Evolutionary conservation across 2,888 invertebrate genomes (phyloP), one percentile per base, ranked within the genome.

Genomic region (Pachliopta kotzebuea): DNA sequence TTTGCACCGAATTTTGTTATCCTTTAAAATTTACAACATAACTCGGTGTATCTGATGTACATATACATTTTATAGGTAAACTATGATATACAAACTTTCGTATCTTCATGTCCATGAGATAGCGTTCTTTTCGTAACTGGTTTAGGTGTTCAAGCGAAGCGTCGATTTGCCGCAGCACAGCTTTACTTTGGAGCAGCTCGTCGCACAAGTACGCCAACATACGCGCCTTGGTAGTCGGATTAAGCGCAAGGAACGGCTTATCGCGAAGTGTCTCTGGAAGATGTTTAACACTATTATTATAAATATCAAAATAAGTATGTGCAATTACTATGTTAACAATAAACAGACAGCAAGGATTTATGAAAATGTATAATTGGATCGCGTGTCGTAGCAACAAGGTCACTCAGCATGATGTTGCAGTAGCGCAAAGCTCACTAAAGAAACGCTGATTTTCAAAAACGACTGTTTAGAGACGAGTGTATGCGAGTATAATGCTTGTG

Each of bases 131-230:
- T 80, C 96, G 95, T 72, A 97, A 93, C 76, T 96, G 97, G 69
- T 96, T 96, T 69, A 97, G 96, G 62, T 95, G 95, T 70, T 99
- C 98, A 58, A 99, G 92, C 67, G 96, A 95, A 37, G 93, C 95
- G 77, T 99, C 99, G 63, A 99, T 96, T 85, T 98, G 98, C 42
- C 96, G 93, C 76, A 97, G 92, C 70, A 98, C 96, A 14, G 96
- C 95, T 86, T 98, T 98, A 85, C 98, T 98, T 86, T 98, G 97
- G 55, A 99, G 93, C 72, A 99, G 92, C 84, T 99, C 98, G 86
- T 99, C 97, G 89, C 98, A 98, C 29, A 99, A 93, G 89, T 96
- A 98, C 1, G 97, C 96, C 57, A 99, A 87, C 76, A 98, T 96
- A 70, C 96, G 95, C 0, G 98, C 96, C 83, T 99, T 99, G 71